Percentiles rank a stretch among this genome's conserved stretches.
phyloP scores from a whole-genome alignment of 2,888 invertebrate genomes.

The Atherix ibis region DNA sequence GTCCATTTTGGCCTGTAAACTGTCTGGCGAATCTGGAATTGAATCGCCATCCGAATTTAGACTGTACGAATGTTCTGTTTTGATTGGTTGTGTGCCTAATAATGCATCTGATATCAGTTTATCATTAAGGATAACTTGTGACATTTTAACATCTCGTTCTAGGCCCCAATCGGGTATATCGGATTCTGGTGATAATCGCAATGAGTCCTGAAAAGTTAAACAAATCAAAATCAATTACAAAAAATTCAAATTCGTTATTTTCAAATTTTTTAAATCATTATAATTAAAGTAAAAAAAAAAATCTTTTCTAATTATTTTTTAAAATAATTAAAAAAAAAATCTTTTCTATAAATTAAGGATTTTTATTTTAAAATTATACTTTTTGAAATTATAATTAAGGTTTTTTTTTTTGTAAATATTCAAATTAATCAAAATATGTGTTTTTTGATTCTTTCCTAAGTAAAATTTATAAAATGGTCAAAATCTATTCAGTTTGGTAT shows the following conservation, averaged over 20 bases:
- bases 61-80: constrained; percentile 88
- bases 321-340: background rate
- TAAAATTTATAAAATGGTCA: too few relatives aligned
- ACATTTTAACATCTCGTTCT: constrained; percentile 45
- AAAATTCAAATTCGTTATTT: background rate
- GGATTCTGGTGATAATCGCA: constrained; percentile 43
- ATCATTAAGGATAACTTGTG: constrained; percentile 67
- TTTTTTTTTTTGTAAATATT: too few relatives aligned
- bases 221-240: constrained; percentile 1
- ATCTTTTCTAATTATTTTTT: background rate
- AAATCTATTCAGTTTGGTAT: too few relatives aligned
- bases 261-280: background rate
- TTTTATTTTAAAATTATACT: too few relatives aligned
- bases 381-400: too few relatives aligned
- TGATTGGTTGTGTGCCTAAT: constrained; percentile 64
- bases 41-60: constrained; percentile 56
- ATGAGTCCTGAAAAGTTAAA: constrained; percentile 41
- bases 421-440: too few relatives aligned
- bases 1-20: constrained; percentile 52
- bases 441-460: too few relatives aligned
- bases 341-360: background rate
- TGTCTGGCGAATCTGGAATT: constrained; percentile 48
- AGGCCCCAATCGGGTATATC: constrained; percentile 54
- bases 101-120: constrained; percentile 49
- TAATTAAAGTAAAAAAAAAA: background rate